Evolutionary conservation across 2,888 invertebrate species (phyloP), one percentile per base, ranked within the genome.

Genomic region (Atethmia centrago): DNA sequence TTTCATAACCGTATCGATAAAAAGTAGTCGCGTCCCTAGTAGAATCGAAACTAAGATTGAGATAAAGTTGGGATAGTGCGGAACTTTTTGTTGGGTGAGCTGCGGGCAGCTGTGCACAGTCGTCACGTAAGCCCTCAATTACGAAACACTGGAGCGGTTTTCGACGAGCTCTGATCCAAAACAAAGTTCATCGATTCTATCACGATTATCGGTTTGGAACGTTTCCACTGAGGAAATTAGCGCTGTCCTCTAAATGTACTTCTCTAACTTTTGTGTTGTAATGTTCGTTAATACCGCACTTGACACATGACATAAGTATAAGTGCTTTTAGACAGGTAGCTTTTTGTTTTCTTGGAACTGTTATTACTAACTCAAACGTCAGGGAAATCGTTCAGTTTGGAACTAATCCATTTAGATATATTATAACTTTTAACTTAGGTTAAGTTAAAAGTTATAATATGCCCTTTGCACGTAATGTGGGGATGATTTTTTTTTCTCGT

Each of bases 81-180:
- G 89, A 94, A 94, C 91, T 94, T 94, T 95, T 94, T 93, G 92
- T 90, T 89, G 90, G 84, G 86, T 86, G 91, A 93, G 92, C 94
- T 93, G 90, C 86, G 92, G 92, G 90, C 95, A 95, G 95, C 93
- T 95, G 95, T 85, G 93, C 87, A 84, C 90, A 92, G 91, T 93
- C 94, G 94, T 94, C 95, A 95, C 95, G 95, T 95, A 95, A 95
- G 94, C 94, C 94, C 93, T 94, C 96, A 96, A 95, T 96, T 95
- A 96, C 95, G 94, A 94, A 95, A 95, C 93, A 95, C 91, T 93
- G 92, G 92, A 94, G 93, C 92, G 93, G 93, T 93, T 94, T 92
- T 93, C 92, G 91, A 90, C 90, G 89, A 90, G 89, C 89, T 91
- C 90, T 88, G 88, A 89, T 91, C 91, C 90, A 89, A 91, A 93